phyloP scores from a whole-genome alignment of 2,888 invertebrate genomes.

The Dione juno region DNA sequence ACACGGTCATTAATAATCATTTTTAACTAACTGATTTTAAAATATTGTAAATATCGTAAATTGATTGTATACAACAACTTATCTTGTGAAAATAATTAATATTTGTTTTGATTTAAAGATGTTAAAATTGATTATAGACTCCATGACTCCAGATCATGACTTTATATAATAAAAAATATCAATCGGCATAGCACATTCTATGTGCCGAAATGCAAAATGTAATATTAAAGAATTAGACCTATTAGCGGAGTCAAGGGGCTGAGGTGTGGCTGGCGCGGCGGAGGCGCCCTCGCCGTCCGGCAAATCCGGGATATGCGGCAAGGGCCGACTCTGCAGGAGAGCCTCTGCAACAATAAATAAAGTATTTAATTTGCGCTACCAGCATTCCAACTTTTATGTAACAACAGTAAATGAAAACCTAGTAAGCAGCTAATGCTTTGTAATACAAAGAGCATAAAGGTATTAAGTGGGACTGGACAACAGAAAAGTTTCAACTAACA shows the following conservation, averaged over 20 bases:
- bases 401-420: conserved; percentile 8
- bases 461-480: conserved; percentile 7
- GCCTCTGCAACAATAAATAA: conserved; percentile 88
- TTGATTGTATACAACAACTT: no score
- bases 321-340: conserved; percentile 94
- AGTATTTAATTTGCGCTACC: conserved; percentile 7
- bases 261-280: conserved; percentile 63
- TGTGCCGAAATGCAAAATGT: background rate
- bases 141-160: no score
- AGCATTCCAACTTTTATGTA: conserved; percentile 1
- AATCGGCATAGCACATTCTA: background rate
- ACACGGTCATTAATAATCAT: background rate
- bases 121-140: background rate
- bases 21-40: background rate
- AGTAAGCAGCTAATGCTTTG: background rate
- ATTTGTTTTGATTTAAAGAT: no score
- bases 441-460: background rate
- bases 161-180: background rate
- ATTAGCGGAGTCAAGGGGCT: conserved; percentile 75
- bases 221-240: conserved; percentile 55
- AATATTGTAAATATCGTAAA: background rate
- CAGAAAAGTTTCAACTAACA: conserved; percentile 15
- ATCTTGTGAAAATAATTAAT: no score
- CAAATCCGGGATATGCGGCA: conserved; percentile 95
- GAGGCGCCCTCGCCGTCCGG: conserved; percentile 86